Conservation (phyloP, 2,888 invertebrate genomes). For the Latrodectus hesperus region DNA sequence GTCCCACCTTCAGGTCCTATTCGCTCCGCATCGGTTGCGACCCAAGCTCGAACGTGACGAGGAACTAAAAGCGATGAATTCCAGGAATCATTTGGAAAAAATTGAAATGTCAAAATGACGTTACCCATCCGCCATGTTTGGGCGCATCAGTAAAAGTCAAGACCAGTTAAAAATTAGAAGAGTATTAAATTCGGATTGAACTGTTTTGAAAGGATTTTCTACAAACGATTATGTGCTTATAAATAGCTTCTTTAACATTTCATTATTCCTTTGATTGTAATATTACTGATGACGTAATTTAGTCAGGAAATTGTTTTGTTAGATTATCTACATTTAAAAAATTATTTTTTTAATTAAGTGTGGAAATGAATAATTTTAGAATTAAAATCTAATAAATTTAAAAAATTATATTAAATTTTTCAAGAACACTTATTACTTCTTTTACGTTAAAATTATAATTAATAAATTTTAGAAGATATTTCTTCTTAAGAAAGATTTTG, state of each 20-base stretch:
- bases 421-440: no score
- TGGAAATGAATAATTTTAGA: no score
- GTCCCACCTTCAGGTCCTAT: conserved; percentile 26
- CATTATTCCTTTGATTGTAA: background rate
- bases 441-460: no score
- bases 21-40: conserved; percentile 23
- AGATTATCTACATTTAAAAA: no score
- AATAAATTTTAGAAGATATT: no score
- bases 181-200: background rate
- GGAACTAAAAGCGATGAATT: conserved; percentile 17
- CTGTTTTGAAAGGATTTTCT: background rate
- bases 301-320: no score
- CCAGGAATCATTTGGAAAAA: conserved; percentile 23
- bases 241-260: background rate
- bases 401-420: no score
- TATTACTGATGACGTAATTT: no score
- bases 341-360: no score
- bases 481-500: no score
- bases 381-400: no score
- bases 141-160: background rate
- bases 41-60: conserved; percentile 26
- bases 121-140: background rate
- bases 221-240: background rate
- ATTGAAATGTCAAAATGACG: background rate
- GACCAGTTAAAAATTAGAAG: background rate